Evolutionary conservation across 1,140 invertebrate genomes (phyloP).

Genomic region (Drosophila guanche): DNA sequence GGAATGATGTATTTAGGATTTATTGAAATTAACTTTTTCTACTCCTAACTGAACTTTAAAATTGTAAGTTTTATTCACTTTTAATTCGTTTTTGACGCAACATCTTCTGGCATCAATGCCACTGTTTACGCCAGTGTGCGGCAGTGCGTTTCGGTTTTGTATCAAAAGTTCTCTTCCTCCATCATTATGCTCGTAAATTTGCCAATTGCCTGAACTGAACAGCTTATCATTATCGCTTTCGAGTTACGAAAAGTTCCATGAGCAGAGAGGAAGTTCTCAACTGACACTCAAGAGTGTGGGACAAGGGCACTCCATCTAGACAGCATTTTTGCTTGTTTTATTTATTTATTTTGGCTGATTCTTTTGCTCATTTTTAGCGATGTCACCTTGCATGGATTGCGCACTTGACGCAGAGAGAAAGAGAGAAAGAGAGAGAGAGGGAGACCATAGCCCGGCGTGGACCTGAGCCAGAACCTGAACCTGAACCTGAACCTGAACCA

Average conservation of each 20-base stretch:
- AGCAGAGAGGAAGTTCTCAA: background rate
- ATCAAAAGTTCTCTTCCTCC: constrained; percentile 40
- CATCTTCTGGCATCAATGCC: background rate
- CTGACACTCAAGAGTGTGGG: background rate
- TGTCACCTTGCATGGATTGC: constrained; percentile 39
- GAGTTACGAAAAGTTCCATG: constrained; percentile 6
- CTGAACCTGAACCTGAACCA: no score
- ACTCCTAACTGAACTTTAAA: no score
- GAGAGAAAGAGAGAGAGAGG: no score
- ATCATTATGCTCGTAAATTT: constrained; percentile 69
- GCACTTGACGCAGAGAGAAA: constrained; percentile 1
- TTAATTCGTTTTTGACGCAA: no score
- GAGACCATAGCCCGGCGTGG: background rate
- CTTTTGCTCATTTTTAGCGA: constrained; percentile 40
- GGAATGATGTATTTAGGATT: no score
- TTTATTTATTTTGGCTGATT: constrained; percentile 2
- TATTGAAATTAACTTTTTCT: no score
- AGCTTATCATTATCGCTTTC: constrained; percentile 33
- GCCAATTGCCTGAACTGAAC: constrained; percentile 53
- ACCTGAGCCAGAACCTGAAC: background rate
- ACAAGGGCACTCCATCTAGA: background rate
- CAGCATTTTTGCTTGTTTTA: constrained; percentile 15
- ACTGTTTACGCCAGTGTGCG: background rate
- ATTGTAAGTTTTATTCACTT: no score
- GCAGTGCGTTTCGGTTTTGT: constrained; percentile 22